Percentiles rank a stretch among this genome's conserved stretches.
Conservation (phyloP, 1,140 invertebrate genomes). For the Sinonovacula constricta region DNA sequence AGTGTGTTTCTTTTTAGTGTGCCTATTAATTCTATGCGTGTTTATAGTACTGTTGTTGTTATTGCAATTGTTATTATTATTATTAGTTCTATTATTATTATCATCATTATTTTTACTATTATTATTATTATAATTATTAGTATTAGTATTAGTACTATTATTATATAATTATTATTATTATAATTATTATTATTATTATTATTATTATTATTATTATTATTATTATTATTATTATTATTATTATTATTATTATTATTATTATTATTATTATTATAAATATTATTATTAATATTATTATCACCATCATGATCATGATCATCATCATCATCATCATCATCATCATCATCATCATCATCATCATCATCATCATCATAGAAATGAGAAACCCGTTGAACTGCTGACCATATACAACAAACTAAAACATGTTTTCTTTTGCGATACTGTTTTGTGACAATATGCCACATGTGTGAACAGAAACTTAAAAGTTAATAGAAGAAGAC, state of each 20-base stretch:
- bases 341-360: not conserved
- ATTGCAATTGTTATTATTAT: too few relatives aligned
- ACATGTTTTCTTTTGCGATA: not conserved
- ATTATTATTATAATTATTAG: too few relatives aligned
- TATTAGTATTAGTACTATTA: too few relatives aligned
- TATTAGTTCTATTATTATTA: too few relatives aligned
- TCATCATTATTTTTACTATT: too few relatives aligned
- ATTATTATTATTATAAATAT: not conserved
- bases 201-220: conserved; percentile 5
- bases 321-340: conserved; percentile 1
- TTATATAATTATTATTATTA: conserved; percentile 14
- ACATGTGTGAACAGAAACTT: too few relatives aligned
- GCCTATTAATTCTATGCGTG: too few relatives aligned
- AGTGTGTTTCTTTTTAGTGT: too few relatives aligned
- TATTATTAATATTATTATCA: conserved; percentile 2
- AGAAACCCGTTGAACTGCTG: too few relatives aligned
- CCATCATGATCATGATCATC: not conserved
- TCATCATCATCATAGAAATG: not conserved
- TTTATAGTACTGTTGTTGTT: too few relatives aligned
- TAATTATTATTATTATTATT: conserved; percentile 2
- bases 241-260: conserved; percentile 5
- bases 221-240: conserved; percentile 5
- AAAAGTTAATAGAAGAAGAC: too few relatives aligned
- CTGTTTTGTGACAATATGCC: not conserved
- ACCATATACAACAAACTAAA: not conserved